Evolutionary conservation across 2,888 invertebrate genomes (phyloP).

Genomic region (Cephus runcator): DNA sequence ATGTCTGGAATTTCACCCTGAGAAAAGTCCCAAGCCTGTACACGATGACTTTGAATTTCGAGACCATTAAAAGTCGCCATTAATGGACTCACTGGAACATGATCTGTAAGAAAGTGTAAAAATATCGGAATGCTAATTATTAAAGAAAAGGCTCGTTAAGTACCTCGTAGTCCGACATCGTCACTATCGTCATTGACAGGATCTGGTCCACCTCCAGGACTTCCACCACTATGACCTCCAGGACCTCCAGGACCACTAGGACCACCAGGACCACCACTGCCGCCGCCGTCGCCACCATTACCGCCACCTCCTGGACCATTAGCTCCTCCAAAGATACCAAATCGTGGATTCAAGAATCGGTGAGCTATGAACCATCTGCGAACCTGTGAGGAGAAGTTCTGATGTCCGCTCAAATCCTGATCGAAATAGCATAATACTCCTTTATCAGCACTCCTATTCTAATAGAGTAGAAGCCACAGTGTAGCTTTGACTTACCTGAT

Average conservation of each 20-base stretch:
- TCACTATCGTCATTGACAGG: slow-evolving; percentile 56
- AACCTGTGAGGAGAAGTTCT: slow-evolving; percentile 28
- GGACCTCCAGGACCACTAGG: not conserved
- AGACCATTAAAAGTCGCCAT: slow-evolving; percentile 44
- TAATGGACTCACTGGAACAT: slow-evolving; percentile 37
- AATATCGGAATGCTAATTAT: slow-evolving; percentile 44
- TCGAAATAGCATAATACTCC: not conserved
- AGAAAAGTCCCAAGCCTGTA: slow-evolving; percentile 88
- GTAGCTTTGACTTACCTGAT: slow-evolving; percentile 14
- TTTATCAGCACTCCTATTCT: not conserved
- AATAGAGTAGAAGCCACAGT: not conserved
- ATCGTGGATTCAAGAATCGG: slow-evolving; percentile 28
- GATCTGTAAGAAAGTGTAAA: slow-evolving; percentile 68
- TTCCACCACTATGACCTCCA: not conserved
- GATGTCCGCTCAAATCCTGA: slow-evolving; percentile 24
- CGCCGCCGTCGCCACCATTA: slow-evolving; percentile 4
- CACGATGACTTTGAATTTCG: slow-evolving; percentile 73
- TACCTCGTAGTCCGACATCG: slow-evolving; percentile 51
- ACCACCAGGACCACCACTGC: no score
- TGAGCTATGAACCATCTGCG: slow-evolving; percentile 35
- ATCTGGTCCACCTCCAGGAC: slow-evolving; percentile 33
- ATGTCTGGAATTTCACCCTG: slow-evolving; percentile 78
- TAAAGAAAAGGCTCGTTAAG: slow-evolving; percentile 50
- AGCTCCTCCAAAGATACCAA: slow-evolving; percentile 24
- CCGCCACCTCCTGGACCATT: slow-evolving; percentile 28